Percentiles rank a stretch among this genome's conserved stretches.
These are phyloP conservation scores for Pammene aurita DNA, from an alignment of 2,888 invertebrate genomes.

Conservation along the genomic window DNA sequence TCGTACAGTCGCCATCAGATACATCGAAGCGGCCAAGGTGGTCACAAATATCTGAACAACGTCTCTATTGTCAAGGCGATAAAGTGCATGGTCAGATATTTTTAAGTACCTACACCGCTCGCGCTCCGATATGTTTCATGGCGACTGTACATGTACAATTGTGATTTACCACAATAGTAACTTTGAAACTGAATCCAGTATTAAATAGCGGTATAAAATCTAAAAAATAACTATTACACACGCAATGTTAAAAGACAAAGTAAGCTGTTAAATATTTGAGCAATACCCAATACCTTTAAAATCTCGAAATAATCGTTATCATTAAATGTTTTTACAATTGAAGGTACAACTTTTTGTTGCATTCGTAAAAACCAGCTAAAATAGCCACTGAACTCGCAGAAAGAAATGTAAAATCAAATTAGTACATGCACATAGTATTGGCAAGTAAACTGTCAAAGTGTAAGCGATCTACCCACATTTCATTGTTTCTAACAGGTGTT, in stretches of 20 bases:
- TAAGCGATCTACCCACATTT: conserved; percentile 30
- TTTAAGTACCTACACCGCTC: no score
- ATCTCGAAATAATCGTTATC: conserved; percentile 10
- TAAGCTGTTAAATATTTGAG: neutral
- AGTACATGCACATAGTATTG: conserved; percentile 2
- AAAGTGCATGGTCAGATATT: no score
- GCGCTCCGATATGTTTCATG: no score
- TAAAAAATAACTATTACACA: no score
- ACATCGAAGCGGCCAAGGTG: no score
- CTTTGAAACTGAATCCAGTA: no score
- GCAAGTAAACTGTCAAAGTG: conserved; percentile 19
- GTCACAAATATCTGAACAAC: no score
- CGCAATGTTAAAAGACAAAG: neutral
- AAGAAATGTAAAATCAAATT: conserved; percentile 19
- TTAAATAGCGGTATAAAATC: no score
- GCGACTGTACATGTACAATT: no score
- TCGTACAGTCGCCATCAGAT: no score
- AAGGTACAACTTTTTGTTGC: conserved; percentile 14
- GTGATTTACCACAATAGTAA: no score
- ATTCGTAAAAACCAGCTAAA: conserved; percentile 16
- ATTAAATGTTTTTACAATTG: conserved; percentile 10
- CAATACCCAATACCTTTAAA: conserved; percentile 12
- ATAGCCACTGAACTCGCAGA: conserved; percentile 4
- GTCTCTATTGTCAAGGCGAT: no score
- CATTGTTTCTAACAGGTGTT: neutral